Evolutionary conservation across 2,797 vertebrate genomes (phyloP), one percentile per base, ranked within the genome.

Genomic region (Melanotaenia trifasciata): DNA sequence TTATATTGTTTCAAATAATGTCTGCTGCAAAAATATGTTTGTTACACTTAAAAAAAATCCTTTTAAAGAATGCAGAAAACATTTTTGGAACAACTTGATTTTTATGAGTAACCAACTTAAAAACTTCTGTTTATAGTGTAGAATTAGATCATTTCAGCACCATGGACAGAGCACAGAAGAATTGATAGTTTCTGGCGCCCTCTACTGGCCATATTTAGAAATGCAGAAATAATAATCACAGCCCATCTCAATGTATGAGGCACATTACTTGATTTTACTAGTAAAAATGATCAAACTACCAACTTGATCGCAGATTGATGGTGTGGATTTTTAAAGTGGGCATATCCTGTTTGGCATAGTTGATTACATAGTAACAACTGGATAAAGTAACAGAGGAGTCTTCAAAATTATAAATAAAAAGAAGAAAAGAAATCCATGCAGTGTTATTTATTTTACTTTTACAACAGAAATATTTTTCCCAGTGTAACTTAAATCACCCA

Each of bases 161-260:
- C 80, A 80, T 58, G 80, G 86, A 89, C 74, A 85, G 85, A 57
- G 68, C 26, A 28, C 38, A 47, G 9, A n/a, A 22, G 61, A 40
- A 7, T 38, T 1, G 4, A 2, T 16, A 14, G 36, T 36, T 33
- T 76, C 47, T 84, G 56, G 11, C 22, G 61, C 63, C 88, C 64
- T 53, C 88, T n/a, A 26, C 70, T 73, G 86, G 45, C n/a, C 18
- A 63, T 14, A 56, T 6, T 18, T 7, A 36, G 5, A 35, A 56
- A 43, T 45, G 9, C 20, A 47, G 45, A 35, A 60, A 38, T 45
- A 20, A 64, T 6, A n/a, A 28, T 2, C 40, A 32, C 13, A 28
- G 13, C 22, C 26, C 22, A 12, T 24, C 3, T 22, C 26, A 26
- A 5, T 24, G 2, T 54, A 12, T 54, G 24, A 26, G 12, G 24